Percentiles rank a stretch among this genome's conserved stretches.
phyloP scores from a whole-genome alignment of 2,797 vertebrate species.

The Acrossocheilus fasciatus region DNA sequence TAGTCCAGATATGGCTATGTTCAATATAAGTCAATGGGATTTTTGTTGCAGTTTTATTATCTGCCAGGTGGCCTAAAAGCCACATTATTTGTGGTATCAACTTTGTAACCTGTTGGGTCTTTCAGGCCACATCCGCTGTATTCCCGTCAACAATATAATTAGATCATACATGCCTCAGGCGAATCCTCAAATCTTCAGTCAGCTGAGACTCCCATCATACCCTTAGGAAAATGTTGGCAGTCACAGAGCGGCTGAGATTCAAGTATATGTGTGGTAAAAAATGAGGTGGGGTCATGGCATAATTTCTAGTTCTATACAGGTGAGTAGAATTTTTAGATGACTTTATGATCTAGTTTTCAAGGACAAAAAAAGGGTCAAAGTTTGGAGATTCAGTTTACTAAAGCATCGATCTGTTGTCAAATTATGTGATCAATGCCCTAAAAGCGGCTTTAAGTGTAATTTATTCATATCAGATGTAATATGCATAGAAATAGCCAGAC shows the following conservation, averaged over 20 bases:
- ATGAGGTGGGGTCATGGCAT: conserved; percentile 46
- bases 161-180: conserved; percentile 69
- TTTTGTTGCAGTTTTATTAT: not conserved
- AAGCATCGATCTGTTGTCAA: not conserved
- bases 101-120: not conserved
- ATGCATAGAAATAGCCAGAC: not conserved
- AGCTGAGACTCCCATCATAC: conserved; percentile 62
- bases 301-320: conserved; percentile 46
- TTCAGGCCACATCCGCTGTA: conserved; percentile 44
- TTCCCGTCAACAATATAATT: conserved; percentile 78
- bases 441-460: not conserved
- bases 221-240: conserved; percentile 61
- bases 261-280: conserved; percentile 26
- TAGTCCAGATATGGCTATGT: not conserved
- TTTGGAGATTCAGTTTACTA: conserved; percentile 20
- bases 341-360: conserved; percentile 64
- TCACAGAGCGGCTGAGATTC: conserved; percentile 69
- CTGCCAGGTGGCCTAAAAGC: not conserved
- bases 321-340: conserved; percentile 50
- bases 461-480: not conserved
- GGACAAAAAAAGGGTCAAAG: conserved; percentile 43
- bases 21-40: not conserved
- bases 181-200: conserved; percentile 67
- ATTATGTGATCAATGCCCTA: not conserved
- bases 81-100: not conserved